These are phyloP conservation scores for Paradisaea rubra DNA, from an alignment of 2,113 vertebrate species.

Conservation along the genomic window DNA sequence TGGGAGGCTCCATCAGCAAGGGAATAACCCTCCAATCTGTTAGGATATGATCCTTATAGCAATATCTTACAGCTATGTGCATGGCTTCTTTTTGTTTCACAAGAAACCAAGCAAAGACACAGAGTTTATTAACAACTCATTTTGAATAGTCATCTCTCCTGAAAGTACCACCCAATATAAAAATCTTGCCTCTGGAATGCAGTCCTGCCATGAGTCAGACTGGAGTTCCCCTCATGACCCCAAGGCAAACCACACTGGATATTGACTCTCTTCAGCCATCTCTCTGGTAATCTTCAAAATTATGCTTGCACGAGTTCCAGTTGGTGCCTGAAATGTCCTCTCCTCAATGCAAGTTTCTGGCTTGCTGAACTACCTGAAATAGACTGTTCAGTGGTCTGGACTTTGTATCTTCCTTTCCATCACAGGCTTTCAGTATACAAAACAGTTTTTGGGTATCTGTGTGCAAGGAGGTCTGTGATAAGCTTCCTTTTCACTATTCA, in stretches of 20 bases:
- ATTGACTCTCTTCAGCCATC: not conserved
- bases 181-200: constrained; percentile 19
- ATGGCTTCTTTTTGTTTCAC: not conserved
- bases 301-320: not conserved
- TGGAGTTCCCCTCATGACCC: not conserved
- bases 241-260: not conserved
- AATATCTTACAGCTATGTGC: not conserved
- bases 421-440: constrained; percentile 9
- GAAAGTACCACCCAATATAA: not conserved
- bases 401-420: not conserved
- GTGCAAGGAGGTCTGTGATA: constrained; percentile 2
- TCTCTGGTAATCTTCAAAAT: not conserved
- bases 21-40: not conserved
- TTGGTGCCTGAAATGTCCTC: not conserved
- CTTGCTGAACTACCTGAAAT: not conserved
- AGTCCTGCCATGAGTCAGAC: not conserved
- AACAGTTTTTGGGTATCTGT: constrained; percentile 3
- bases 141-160: constrained; percentile 3
- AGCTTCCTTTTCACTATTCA: constrained; percentile 21
- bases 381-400: not conserved
- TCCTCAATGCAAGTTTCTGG: not conserved
- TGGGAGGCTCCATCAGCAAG: not conserved
- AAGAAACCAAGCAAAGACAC: not conserved
- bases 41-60: not conserved
- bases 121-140: not conserved